These are phyloP conservation scores for Stratiomys singularior DNA, from an alignment of 2,888 invertebrate species.

Conservation along the genomic window DNA sequence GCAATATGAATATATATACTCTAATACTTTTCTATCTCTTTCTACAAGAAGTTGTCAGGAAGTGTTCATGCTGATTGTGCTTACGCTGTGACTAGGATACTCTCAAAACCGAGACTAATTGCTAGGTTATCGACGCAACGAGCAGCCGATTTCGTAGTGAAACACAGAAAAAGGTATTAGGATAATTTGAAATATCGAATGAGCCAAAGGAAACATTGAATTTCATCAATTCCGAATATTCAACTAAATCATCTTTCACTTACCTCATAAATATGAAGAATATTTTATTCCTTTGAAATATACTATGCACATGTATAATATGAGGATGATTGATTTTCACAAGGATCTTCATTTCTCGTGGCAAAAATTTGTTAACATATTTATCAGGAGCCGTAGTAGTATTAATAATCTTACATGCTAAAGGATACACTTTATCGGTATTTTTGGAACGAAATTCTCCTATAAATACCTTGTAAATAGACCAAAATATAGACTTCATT, in stretches of 20 bases:
- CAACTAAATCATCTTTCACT: background rate
- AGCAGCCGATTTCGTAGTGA: too few species aligned
- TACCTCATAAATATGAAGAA: slow-evolving; percentile 80
- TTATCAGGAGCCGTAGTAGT: slow-evolving; percentile 78
- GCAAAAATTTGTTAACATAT: slow-evolving; percentile 82
- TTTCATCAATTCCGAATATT: background rate
- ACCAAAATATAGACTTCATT: background rate
- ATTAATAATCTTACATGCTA: slow-evolving; percentile 82
- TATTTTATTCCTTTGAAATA: slow-evolving; percentile 75
- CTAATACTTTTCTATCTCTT: too few species aligned
- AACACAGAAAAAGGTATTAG: too few species aligned
- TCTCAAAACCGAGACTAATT: too few species aligned
- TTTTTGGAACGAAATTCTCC: slow-evolving; percentile 48
- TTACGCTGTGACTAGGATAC: too few species aligned
- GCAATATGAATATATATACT: too few species aligned
- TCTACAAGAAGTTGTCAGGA: too few species aligned
- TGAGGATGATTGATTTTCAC: slow-evolving; percentile 82
- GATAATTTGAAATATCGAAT: too few species aligned
- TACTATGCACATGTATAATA: slow-evolving; percentile 79
- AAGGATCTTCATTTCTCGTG: slow-evolving; percentile 82
- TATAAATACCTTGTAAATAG: slow-evolving; percentile 52
- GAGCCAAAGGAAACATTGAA: background rate
- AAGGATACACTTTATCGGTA: slow-evolving; percentile 57
- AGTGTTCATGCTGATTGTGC: too few species aligned
- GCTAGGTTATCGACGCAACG: too few species aligned